Base-by-base conservation (phyloP, 1,140 invertebrate species). In the Leucophenga varia region DNA sequence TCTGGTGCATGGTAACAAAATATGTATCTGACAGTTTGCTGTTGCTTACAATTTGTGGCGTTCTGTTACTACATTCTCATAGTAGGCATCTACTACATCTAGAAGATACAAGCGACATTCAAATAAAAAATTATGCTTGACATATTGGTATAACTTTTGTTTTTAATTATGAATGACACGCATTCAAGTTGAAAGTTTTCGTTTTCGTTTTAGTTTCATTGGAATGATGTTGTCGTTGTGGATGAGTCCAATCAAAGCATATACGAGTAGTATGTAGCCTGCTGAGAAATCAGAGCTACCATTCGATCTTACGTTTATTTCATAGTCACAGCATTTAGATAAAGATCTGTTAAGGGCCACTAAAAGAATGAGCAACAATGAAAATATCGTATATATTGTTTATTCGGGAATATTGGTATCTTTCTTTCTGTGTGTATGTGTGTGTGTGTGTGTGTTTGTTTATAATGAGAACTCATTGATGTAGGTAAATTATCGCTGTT, bases 401-500 rank as follows among this genome's bases (percentile, higher is more conserved):
- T n/a, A n/a, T n/a, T n/a, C n/a, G n/a, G n/a, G n/a, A n/a, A 37
- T 8, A 37, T 16, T 10, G 35, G 20, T 19, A 18, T 40, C 38
- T 40, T 14, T 21, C 14, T 22, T 31, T 22, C 31, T 42, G 43
- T 35, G 37, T 43, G 31, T 35, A 36, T 31, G 43, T 49, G 22
- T 25, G n/a, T 25, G 10, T 6, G 22, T 5, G 22, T n/a, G n/a
- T 37, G 22, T 14, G 13, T 34, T 34, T 49, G n/a, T n/a, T n/a
- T 54, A 65, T 65, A 65, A 61, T 65, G 63, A 67, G n/a, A 67
- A 67, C 63, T 67, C 63, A 67, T 67, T 67, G 63, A 67, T 67
- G 63, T 67, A 67, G 63, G 63, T 67, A 67, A 67, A 67, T 67
- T 67, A 67, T 67, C 63, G 63, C 63, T 59, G 64, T 67, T 67